A percentile compares a stretch with the other conserved stretches of the same genome.
phyloP scores from a whole-genome alignment of 2,888 invertebrate genomes.

The Dryobotodes eremita region DNA sequence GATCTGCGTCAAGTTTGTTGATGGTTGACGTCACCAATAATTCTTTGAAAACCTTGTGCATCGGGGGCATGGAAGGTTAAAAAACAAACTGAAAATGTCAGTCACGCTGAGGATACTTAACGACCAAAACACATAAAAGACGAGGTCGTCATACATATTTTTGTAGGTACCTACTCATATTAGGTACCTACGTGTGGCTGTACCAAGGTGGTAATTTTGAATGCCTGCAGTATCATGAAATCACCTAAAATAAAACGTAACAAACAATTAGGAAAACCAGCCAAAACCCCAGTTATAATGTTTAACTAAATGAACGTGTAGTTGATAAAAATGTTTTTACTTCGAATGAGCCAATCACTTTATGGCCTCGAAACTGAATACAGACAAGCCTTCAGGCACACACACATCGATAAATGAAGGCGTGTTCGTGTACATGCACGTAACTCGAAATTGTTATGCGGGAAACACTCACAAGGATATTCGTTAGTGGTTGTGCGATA shows the following conservation, averaged over 20 bases:
- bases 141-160: slow-evolving; percentile 36
- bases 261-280: slow-evolving; percentile 69
- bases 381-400: slow-evolving; percentile 75
- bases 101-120: slow-evolving; percentile 61
- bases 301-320: slow-evolving; percentile 74
- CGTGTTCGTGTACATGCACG: slow-evolving; percentile 83
- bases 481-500: slow-evolving; percentile 69
- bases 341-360: slow-evolving; percentile 79
- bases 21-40: slow-evolving; percentile 76
- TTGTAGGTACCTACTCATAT: background rate
- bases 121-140: slow-evolving; percentile 39
- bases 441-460: slow-evolving; percentile 75
- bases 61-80: slow-evolving; percentile 67
- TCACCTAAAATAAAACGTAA: slow-evolving; percentile 75
- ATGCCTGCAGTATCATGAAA: slow-evolving; percentile 48
- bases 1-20: slow-evolving; percentile 83
- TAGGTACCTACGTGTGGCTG: background rate
- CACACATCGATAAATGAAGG: slow-evolving; percentile 77
- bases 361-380: slow-evolving; percentile 84
- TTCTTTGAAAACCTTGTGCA: slow-evolving; percentile 69
- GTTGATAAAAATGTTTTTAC: slow-evolving; percentile 74
- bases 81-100: slow-evolving; percentile 60
- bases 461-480: slow-evolving; percentile 76
- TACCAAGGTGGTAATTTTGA: slow-evolving; percentile 29
- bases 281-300: slow-evolving; percentile 71